These are phyloP conservation scores for Tringa solitaria DNA, from an alignment of 2,113 vertebrate genomes.

Conservation along the genomic window DNA sequence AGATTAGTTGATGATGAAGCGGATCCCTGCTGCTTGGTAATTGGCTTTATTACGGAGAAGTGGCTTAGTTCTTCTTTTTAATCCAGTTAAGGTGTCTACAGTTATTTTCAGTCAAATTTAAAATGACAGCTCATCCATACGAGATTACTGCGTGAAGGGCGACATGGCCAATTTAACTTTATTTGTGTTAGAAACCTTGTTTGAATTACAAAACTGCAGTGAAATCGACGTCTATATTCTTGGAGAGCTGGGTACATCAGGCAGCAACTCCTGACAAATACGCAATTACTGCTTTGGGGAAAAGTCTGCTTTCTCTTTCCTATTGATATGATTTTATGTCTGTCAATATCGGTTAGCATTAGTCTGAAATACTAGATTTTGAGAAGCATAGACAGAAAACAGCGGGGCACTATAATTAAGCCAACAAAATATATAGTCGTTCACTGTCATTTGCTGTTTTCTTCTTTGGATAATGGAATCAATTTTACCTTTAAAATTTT, in stretches of 20 bases:
- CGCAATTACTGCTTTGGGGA: background rate
- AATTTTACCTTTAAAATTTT: background rate
- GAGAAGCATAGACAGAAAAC: background rate
- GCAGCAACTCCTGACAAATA: background rate
- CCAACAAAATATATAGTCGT: background rate
- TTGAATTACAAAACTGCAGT: background rate
- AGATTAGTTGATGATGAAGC: slow-evolving; percentile 53
- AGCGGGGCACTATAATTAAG: background rate
- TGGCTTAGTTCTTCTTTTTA: slow-evolving; percentile 50
- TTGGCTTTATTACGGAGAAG: slow-evolving; percentile 58
- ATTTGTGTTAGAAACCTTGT: background rate
- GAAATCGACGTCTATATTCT: background rate
- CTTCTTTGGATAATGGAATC: background rate
- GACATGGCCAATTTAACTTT: slow-evolving; percentile 38
- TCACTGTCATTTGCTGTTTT: background rate
- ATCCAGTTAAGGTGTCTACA: slow-evolving; percentile 65
- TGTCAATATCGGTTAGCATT: background rate
- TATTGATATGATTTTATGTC: background rate
- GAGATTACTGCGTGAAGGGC: slow-evolving; percentile 12
- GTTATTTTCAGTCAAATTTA: slow-evolving; percentile 68
- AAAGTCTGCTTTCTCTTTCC: background rate
- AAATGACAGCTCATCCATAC: slow-evolving; percentile 56
- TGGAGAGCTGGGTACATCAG: background rate
- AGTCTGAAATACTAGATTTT: background rate
- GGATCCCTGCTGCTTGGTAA: slow-evolving; percentile 64